Conservation (phyloP, 2,797 vertebrate species). For the Squalus acanthias region DNA sequence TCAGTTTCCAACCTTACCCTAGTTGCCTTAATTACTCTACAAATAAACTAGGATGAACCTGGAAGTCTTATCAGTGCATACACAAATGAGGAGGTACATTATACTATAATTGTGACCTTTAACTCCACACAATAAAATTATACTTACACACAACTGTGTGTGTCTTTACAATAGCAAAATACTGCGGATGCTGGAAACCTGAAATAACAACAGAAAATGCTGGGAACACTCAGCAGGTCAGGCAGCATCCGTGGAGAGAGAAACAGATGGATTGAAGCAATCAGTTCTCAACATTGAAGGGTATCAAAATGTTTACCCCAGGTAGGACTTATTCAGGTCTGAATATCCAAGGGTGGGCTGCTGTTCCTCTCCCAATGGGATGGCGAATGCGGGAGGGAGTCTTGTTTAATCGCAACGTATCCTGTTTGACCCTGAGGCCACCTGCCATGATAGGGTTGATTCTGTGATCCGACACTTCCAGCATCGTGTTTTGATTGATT, state of each 20-base stretch:
- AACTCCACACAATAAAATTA: neutral
- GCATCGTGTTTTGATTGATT: neutral
- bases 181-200: no score
- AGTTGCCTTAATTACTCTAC: neutral
- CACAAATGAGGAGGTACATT: neutral
- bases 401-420: neutral
- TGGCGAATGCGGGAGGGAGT: neutral
- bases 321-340: neutral
- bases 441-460: neutral
- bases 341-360: neutral
- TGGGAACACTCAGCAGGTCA: no score
- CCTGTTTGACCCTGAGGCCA: neutral
- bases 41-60: neutral
- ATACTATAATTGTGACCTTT: neutral
- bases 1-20: neutral
- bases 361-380: neutral
- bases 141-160: no score
- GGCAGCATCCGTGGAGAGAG: no score
- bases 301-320: neutral
- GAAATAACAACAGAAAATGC: no score
- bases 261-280: neutral
- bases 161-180: no score
- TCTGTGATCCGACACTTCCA: neutral
- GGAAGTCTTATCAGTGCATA: neutral
- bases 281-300: neutral